Evolutionary conservation across 1,140 invertebrate species (phyloP), one percentile per base, ranked within the genome.

Genomic region (Leptoteleia sp.): DNA sequence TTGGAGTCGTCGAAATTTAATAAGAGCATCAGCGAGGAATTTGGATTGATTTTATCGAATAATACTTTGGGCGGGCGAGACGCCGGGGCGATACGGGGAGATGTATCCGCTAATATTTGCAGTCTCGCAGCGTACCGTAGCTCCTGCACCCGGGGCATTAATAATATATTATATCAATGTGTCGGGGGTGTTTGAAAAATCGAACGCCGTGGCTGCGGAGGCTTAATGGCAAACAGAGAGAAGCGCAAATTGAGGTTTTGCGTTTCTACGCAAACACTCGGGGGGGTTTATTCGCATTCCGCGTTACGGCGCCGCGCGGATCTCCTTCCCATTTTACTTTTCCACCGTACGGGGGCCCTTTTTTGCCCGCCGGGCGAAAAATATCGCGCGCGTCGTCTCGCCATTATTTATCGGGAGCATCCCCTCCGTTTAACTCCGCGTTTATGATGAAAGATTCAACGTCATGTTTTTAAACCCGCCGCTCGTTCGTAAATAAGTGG

Each of bases 151-250:
- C 81, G 83, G 52, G 86, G 88, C 87, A 89, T 89, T 89, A 89
- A 89, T 89, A 89, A 88, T 89, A 86, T 85, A 89, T 88, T 83
- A 89, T 87, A 87, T 87, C 86, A 86, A 84, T 86, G 86, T 82
- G 59, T 59, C 55, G 77, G 67, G 76, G 42, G 76, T 82, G 80
- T 82, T 88, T 87, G 87, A 88, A 89, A 89, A 87, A 88, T 88
- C 83, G 81, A 84, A 79, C 55, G 50, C 37, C 64, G 50, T 43
- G 50, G 33, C 57, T 29, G 2, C 47, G 59, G 25, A 68, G 76
- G 79, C 72, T 80, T 81, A 77, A 82, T 54, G 54, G 81, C 80
- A 83, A 85, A 83, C 80, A 85, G 65, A 29, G 40, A 79, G 78
- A 78, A 80, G 62, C 59, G 67, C 47, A 79, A 79, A 79, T 87